Conservation (phyloP, 1,140 invertebrate genomes). For the Phymorhynchus buccinoides region DNA sequence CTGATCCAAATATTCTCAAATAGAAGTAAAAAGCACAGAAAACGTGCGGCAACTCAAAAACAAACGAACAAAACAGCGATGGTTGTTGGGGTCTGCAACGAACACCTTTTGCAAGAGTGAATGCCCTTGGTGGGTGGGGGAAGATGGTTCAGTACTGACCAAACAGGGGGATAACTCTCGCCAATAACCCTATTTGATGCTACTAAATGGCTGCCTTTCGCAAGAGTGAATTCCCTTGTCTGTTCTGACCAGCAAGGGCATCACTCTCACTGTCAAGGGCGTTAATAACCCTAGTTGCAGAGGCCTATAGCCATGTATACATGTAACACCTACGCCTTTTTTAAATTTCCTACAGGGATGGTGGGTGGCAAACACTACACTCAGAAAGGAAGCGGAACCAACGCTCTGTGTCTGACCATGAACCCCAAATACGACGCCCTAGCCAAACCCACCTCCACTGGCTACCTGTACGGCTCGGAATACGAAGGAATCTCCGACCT, state of each 20-base stretch:
- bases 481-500: conserved; percentile 32
- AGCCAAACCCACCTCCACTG: background rate
- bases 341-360: conserved; percentile 39
- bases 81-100: too few relatives aligned
- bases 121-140: too few relatives aligned
- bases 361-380: conserved; percentile 38
- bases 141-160: too few relatives aligned
- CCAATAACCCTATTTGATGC: background rate
- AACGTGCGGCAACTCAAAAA: too few relatives aligned
- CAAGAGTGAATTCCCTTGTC: conserved; percentile 17
- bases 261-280: background rate
- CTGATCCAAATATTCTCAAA: too few relatives aligned
- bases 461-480: conserved; percentile 47
- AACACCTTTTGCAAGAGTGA: too few relatives aligned
- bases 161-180: background rate
- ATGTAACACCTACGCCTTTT: too few relatives aligned
- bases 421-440: conserved; percentile 38
- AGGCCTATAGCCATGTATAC: too few relatives aligned
- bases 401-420: conserved; percentile 43
- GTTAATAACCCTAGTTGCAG: background rate
- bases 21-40: too few relatives aligned
- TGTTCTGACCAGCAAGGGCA: background rate
- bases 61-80: too few relatives aligned
- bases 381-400: conserved; percentile 33
- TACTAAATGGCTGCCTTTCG: background rate